Percentiles rank a stretch among this genome's conserved stretches.
Conservation (phyloP, 2,888 invertebrate genomes). For the Polyommatus iphigenia region DNA sequence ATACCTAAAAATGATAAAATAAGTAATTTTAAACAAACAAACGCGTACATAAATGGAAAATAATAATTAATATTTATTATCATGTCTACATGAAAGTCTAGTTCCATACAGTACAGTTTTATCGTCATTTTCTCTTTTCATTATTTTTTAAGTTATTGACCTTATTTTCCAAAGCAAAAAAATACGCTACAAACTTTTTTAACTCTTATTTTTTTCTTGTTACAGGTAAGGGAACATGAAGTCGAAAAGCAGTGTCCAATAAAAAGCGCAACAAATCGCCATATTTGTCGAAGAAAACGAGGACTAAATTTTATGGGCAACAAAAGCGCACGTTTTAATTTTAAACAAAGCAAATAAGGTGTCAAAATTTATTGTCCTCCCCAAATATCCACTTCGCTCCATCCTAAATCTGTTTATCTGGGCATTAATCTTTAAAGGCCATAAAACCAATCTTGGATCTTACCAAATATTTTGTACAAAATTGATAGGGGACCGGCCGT, state of each 20-base stretch:
- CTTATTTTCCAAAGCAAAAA: not conserved
- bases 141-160: too few species aligned
- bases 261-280: constrained; percentile 12
- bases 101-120: not conserved
- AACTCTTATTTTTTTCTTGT: not conserved
- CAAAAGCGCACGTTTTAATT: constrained; percentile 43
- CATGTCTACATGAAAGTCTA: too few species aligned
- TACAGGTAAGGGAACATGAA: constrained; percentile 11
- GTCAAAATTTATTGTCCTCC: constrained; percentile 69
- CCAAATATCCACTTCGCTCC: constrained; percentile 58
- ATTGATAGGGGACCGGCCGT: constrained; percentile 72
- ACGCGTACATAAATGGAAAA: too few species aligned
- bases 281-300: constrained; percentile 25
- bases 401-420: constrained; percentile 73
- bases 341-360: constrained; percentile 51
- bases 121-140: not conserved
- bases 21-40: too few species aligned
- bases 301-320: constrained; percentile 42
- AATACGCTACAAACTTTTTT: not conserved
- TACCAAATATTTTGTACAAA: constrained; percentile 75
- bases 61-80: too few species aligned
- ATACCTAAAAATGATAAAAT: too few species aligned
- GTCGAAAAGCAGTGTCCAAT: not conserved
- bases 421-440: constrained; percentile 72
- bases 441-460: constrained; percentile 76